Base-by-base conservation (phyloP, 2,888 invertebrate genomes). In the Dryococelus australis region DNA sequence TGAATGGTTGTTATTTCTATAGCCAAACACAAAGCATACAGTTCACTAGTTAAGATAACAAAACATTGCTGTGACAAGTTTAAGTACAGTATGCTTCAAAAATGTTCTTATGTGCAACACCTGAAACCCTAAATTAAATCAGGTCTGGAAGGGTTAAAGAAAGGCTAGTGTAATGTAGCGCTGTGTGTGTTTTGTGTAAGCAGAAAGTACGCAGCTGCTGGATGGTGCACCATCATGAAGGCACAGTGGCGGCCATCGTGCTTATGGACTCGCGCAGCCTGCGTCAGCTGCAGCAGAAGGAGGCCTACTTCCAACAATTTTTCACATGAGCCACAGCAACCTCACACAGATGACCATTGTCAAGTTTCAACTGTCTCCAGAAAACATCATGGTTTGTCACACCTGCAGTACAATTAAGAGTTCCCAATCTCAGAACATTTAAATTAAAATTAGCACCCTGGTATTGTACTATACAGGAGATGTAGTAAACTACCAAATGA, bases 171-270 rank as follows among this genome's bases (percentile, higher is more conserved):
- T 47, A 47, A 47, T 47, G 47, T 10, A 47, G n/a, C n/a, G 65
- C 24, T 65, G 65, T 65, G 65, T 9, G n/a, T 65, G 65, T 51
- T 12, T 35, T 28, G 13, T 83, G 16, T 9, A 13, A 24, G 83
- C 83, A 83, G 83, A 83, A 28, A 83, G 83, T 83, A 35, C 83
- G 83, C 28, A 43, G 24, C 16, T 83, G 83, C 83, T 83, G 35
- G 83, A 35, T 83, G 35, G 43, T 83, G 20, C 83, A 83, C 43
- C 83, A 24, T 27, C 83, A 83, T 12, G 83, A 83, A 28, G 43
- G 43, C 43, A 83, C 83, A 12, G 43, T 43, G 16, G 35, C 83
- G 24, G 83, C 83, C 43, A 28, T 83, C 35, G 43, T 83, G 35
- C 35, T 83, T 4, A 83, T 83, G 83, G 83, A 83, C 24, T 35